These are phyloP conservation scores for Mycalesis mineus DNA, from an alignment of 2,888 invertebrate species.

Conservation along the genomic window DNA sequence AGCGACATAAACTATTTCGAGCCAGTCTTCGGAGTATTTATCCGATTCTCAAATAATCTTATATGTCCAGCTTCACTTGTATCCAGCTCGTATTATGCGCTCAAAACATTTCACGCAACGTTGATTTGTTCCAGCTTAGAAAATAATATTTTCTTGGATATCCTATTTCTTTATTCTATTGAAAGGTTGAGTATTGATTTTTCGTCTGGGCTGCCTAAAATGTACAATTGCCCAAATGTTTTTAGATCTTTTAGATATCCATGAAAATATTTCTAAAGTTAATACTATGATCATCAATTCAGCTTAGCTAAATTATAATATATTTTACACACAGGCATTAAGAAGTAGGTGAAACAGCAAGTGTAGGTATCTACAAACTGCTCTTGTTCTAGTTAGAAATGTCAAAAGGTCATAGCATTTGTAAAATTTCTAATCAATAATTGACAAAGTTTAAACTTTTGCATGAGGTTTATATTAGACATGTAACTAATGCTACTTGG, in stretches of 20 bases:
- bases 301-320: not conserved
- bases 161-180: constrained; percentile 24
- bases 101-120: constrained; percentile 10
- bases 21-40: constrained; percentile 19
- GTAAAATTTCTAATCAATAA: constrained; percentile 5
- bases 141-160: constrained; percentile 20
- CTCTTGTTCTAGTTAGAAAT: constrained; percentile 25
- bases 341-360: not conserved
- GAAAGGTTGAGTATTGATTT: constrained; percentile 63
- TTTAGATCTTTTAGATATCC: not conserved
- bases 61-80: constrained; percentile 5
- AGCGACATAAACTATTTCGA: constrained; percentile 41
- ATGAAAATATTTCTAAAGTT: not conserved
- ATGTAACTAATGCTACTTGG: no score
- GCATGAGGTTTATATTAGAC: not conserved
- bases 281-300: not conserved
- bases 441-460: not conserved
- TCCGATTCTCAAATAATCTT: constrained; percentile 11
- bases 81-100: constrained; percentile 21
- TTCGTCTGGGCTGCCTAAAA: constrained; percentile 47
- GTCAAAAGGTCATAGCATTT: constrained; percentile 28
- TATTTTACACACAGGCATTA: not conserved
- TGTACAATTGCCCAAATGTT: constrained; percentile 43
- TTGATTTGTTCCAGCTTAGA: constrained; percentile 8
- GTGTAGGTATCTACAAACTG: not conserved